These are phyloP conservation scores for Hydropsyche tenuis DNA, from an alignment of 1,140 invertebrate species.

Conservation along the genomic window DNA sequence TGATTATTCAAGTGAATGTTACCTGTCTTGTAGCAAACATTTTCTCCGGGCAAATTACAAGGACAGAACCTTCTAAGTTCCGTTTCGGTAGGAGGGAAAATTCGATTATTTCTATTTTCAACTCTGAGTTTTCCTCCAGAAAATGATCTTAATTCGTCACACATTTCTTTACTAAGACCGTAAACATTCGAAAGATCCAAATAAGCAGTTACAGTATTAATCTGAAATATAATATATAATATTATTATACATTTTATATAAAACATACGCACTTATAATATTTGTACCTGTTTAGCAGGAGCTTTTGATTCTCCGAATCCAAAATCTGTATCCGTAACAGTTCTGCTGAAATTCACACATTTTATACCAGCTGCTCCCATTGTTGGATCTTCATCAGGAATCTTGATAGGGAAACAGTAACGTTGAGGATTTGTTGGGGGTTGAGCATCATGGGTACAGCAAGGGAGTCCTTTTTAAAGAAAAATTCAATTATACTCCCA, in stretches of 20 bases:
- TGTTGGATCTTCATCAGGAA: constrained; percentile 29
- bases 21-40: constrained; percentile 41
- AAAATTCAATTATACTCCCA: neutral
- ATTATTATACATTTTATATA: too few relatives aligned
- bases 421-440: neutral
- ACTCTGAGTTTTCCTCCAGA: constrained; percentile 10
- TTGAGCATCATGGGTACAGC: constrained; percentile 34
- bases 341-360: constrained; percentile 53
- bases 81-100: constrained; percentile 46
- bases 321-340: constrained; percentile 60
- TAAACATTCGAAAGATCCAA: constrained; percentile 41
- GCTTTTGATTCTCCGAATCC: constrained; percentile 60
- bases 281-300: constrained; percentile 22
- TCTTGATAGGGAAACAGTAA: constrained; percentile 43
- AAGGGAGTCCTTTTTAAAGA: neutral
- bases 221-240: constrained; percentile 8
- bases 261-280: neutral
- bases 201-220: constrained; percentile 30
- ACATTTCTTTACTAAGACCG: neutral
- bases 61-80: constrained; percentile 23
- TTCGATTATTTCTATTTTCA: constrained; percentile 25
- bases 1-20: constrained; percentile 17
- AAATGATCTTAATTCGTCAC: constrained; percentile 17
- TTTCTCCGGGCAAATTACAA: constrained; percentile 29
- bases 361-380: constrained; percentile 35